These are phyloP conservation scores for Sialis fuliginosa DNA, from an alignment of 2,888 invertebrate species.

Conservation along the genomic window DNA sequence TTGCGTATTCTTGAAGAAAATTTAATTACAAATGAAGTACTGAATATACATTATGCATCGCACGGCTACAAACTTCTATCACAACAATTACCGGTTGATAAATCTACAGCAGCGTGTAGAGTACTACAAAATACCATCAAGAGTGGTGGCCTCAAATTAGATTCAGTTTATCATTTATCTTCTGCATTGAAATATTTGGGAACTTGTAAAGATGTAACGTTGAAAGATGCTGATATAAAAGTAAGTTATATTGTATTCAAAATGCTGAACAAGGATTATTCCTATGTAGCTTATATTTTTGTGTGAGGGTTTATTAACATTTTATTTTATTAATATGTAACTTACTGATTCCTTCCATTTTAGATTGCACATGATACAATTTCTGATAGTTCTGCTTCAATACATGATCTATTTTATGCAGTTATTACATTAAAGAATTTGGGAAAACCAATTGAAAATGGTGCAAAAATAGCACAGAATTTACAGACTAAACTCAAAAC, in stretches of 20 bases:
- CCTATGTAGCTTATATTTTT: background rate
- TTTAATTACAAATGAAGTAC: conserved; percentile 33
- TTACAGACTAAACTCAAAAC: conserved; percentile 63
- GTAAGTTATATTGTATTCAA: background rate
- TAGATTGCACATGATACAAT: conserved; percentile 30
- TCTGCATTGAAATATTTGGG: conserved; percentile 32
- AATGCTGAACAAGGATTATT: conserved; percentile 1
- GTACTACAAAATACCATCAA: background rate
- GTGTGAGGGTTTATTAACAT: background rate
- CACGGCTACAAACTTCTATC: conserved; percentile 52
- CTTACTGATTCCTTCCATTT: conserved; percentile 2
- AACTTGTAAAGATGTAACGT: conserved; percentile 14
- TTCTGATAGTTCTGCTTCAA: conserved; percentile 45
- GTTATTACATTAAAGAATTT: conserved; percentile 49
- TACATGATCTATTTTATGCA: conserved; percentile 58
- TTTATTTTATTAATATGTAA: background rate
- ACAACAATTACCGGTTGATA: conserved; percentile 30
- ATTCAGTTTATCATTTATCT: conserved; percentile 40
- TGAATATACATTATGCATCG: conserved; percentile 52
- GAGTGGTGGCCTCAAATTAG: conserved; percentile 14
- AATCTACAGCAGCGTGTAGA: background rate
- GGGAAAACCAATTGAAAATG: conserved; percentile 43
- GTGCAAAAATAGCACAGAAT: conserved; percentile 49
- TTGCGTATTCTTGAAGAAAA: conserved; percentile 15
- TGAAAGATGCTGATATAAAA: conserved; percentile 1